Base-by-base conservation (phyloP, 2,113 vertebrate species). In the Salvelinus fontinalis region DNA sequence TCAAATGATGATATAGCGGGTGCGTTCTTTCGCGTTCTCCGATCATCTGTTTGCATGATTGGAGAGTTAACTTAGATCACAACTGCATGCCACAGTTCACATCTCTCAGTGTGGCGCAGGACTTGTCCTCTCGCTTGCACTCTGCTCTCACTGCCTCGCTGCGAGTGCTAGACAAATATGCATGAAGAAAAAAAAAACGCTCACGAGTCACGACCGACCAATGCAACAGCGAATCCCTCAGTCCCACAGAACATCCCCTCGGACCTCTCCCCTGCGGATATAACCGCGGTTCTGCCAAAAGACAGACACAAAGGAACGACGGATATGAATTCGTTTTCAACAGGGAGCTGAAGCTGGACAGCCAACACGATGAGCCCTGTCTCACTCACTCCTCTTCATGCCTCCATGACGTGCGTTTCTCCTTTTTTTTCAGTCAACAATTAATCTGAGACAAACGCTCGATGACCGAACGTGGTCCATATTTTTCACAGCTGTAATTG, bases 141-240 rank as follows among this genome's bases (percentile, higher is more conserved):
- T 74, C 65, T 69, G 64, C 22, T 68, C 27, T 34, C 29, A 27
- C 18, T 69, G 60, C 31, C 24, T 68, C 22, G 1, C 5, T 0
- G 22, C 27, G 16, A 34, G 5, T 8, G 29, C 16, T 29, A 39
- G 29, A 68, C 54, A 26, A 5, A 71, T 24, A 59, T 20, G 20
- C 22, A 24, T 8, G 59, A 39, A 44, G 59, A 39, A 44, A 62
- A 62, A 14, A 60, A 14, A 22, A 54, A 54, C 22, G 44, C 88
- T 86, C 87, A 84, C 83, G 83, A 88, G 82, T 86, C 85, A 51
- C 29, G 75, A 70, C 31, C 73, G 73, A 81, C 67, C 67, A 68
- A 68, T 39, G 27, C 67, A 68, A 11, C 18, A 12, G 29, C 67
- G 26, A 34, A 68, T 1, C 31, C 16, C 67, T 27, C 12, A 18